Base-by-base conservation (phyloP, 2,113 vertebrate genomes). In the Cololabis saira region DNA sequence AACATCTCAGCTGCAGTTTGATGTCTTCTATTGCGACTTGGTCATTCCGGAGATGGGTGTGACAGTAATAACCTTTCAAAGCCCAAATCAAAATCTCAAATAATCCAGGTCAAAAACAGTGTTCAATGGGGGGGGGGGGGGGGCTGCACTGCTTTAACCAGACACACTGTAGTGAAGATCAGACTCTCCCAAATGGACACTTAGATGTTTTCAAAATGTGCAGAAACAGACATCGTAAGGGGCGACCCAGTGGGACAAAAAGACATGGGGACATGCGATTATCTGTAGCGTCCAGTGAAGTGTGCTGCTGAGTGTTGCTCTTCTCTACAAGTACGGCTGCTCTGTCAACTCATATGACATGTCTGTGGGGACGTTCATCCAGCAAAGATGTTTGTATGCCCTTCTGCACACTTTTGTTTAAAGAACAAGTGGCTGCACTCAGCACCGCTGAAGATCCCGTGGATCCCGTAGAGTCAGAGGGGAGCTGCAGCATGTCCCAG, bases 271-370 rank as follows among this genome's bases (percentile, higher is more conserved):
- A 59, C 17, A 13, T 40, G 42, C 44, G 61, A 42, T 82, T 37
- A 59, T 52, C 37, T 65, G 71, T 13, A 16, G 30, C 55, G 70
- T 74, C 58, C 77, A 72, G 12, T 86, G 45, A 81, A 84, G 86
- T 80, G 85, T 84, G 79, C 52, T 59, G 16, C 17, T 13, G 50
- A 80, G 60, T 83, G 82, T 78, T 84, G 77, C 71, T 63, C 82
- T 69, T 48, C 69, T 45, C 30, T 41, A 71, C 79, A 81, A 1
- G 18, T 71, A 68, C 63, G 70, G n/a, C 47, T 49, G 63, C 45
- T 60, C 65, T 65, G 73, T 67, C 45, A 42, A 53, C 48, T 64
- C 52, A 17, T 33, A 49, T 47, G 72, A 73, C 73, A 22, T n/a
- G 48, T 75, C 73, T 74, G 52, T 16, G n/a, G 81, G 81, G 78